Evolutionary conservation across 1,140 invertebrate genomes (phyloP), one percentile per base, ranked within the genome.

Genomic region (Batillaria attramentaria): DNA sequence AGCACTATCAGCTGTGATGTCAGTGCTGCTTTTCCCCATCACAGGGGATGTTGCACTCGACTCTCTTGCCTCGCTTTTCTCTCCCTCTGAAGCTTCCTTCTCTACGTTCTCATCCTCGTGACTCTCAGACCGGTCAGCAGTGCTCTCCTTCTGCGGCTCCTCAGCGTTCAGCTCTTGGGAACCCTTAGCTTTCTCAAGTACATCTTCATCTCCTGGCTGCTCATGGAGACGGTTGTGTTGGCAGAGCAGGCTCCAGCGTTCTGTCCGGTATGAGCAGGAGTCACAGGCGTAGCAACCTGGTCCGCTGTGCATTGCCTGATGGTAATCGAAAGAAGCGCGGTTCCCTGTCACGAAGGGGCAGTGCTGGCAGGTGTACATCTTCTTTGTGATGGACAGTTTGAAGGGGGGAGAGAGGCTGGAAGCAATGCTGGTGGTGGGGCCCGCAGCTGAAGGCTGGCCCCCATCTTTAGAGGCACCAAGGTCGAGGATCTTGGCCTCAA

Each of bases 321-420:
- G 90, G 72, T 86, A 86, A 20, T 83, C 77, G 74, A 83, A 88
- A 57, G 84, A 87, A 77, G 84, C 87, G 65, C 84, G 84, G 74
- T 85, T 89, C 37, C 81, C 84, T 31, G 83, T 86, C 6, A 79
- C 83, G 76, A 87, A 91, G 20, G 87, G 88, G 79, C 89, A 90
- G 13, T 85, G 77, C 37, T 84, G 86, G 76, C 89, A 90, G 18
- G 60, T 68, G 68, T 83, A 82, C 46, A 77, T 79, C 41, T 76
- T 84, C 70, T 85, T 84, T 20, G 84, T 80, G 50, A 79, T 78
- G 37, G 78, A 74, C 50, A 78, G 78, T 74, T 79, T 83, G 33
- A 80, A 78, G 41, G 78, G 78, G 24, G 78, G 81, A 35, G 77
- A 77, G 10, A 54, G 68, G 28, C 16, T 28, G 5, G 68, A 28